Evolutionary conservation across 2,888 invertebrate species (phyloP).

Genomic region (Drosophila tripunctata): DNA sequence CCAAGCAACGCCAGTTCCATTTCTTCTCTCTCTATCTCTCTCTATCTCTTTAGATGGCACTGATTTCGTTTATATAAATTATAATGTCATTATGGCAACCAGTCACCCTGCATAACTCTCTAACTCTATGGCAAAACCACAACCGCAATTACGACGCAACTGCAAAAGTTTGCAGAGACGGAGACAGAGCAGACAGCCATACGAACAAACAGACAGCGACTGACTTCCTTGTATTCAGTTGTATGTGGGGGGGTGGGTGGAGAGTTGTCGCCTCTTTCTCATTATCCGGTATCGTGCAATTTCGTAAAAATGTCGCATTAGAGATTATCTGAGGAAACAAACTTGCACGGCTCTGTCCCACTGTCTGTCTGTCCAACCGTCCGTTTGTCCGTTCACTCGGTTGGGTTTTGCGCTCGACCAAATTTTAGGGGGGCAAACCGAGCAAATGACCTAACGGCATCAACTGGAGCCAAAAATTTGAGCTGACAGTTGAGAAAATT

Average conservation of each 20-base stretch:
- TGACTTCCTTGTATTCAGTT: background rate
- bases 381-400: conserved; percentile 23
- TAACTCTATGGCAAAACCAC: conserved; percentile 21
- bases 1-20: too few relatives aligned
- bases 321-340: conserved; percentile 82
- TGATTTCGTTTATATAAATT: conserved; percentile 82
- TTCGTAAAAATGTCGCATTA: conserved; percentile 82
- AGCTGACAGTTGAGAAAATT: conserved; percentile 78
- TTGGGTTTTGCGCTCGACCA: conserved; percentile 5
- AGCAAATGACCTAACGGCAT: conserved; percentile 68
- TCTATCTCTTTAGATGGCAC: conserved; percentile 44
- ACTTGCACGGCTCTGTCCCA: conserved; percentile 65
- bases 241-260: background rate
- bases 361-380: too few relatives aligned
- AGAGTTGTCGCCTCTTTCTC: conserved; percentile 63
- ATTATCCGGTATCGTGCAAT: conserved; percentile 79
- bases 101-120: conserved; percentile 45
- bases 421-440: background rate
- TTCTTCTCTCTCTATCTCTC: conserved; percentile 2
- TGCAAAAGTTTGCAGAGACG: conserved; percentile 50
- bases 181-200: too few relatives aligned
- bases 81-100: conserved; percentile 82
- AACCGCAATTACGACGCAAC: conserved; percentile 65
- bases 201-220: background rate
- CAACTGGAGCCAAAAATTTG: conserved; percentile 71